Base-by-base conservation (phyloP, 2,113 vertebrate genomes). In the Tyto alba region DNA sequence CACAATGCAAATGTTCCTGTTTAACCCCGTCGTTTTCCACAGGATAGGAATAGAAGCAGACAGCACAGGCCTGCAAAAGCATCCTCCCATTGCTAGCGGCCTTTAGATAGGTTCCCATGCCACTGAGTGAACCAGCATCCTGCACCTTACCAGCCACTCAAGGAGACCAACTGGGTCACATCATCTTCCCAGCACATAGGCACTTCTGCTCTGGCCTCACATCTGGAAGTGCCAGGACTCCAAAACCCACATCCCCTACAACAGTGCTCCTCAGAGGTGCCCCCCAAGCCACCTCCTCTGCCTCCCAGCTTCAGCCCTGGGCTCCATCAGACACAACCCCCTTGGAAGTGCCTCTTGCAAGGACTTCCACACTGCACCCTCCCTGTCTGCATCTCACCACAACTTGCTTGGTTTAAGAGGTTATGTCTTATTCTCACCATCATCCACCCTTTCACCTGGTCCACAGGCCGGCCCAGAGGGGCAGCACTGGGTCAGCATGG, bases 361-460 rank as follows among this genome's bases (percentile, higher is more conserved):
- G 52, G 32, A 21, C 8, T 52, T 11, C 34, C 50, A 55, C 0
- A 0, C n/a, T 19, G 38, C 5, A 4, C 43, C 62, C 56, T 55
- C 23, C 21, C 50, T 41, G 32, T 4, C 23, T 36, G 26, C 68
- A 80, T 52, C 74, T 77, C 22, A 2, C 1, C 25, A 29, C 13
- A 0, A 1, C 40, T 36, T 38, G 71, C 32, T 11, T 3, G 11
- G 4, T 19, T 48, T 4, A 34, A 19, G 43, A 67, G 81, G 26
- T 69, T 25, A 11, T 2, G 0, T 20, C n/a, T 34, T 13, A 1
- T 5, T n/a, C 41, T 21, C 68, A 45, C 48, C 85, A 66, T 9
- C 78, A 26, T 7, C 36, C 60, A 66, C 23, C 13, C 48, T 8
- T 20, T 10, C 40, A 14, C 26, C 12, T 0, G 7, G n/a, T 7